These are phyloP conservation scores for Delichon dasypus DNA, from an alignment of 2,797 vertebrate species.

Conservation along the genomic window DNA sequence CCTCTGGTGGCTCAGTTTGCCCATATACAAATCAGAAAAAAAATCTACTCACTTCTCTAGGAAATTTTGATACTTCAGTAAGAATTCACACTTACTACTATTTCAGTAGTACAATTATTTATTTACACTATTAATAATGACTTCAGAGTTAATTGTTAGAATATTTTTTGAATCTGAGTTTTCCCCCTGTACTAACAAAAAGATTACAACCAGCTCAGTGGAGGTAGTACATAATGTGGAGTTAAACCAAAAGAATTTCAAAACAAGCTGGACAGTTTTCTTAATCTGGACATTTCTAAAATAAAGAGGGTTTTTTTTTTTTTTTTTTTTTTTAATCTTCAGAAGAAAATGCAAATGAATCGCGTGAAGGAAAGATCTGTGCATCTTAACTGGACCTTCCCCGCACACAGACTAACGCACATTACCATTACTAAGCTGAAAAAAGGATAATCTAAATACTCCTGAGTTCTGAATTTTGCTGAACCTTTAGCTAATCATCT, in stretches of 20 bases:
- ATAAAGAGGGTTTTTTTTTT: neutral
- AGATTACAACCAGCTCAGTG: neutral
- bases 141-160: neutral
- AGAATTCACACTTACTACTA: neutral
- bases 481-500: neutral
- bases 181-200: neutral
- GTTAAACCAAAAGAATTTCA: neutral
- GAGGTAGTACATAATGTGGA: neutral
- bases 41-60: neutral
- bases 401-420: neutral
- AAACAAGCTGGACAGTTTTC: neutral
- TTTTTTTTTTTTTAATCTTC: neutral
- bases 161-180: neutral
- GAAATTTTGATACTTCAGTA: neutral
- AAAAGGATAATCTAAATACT: neutral
- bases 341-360: neutral
- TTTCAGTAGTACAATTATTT: neutral
- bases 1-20: conserved; percentile 42
- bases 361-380: neutral
- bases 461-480: neutral
- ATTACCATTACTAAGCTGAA: neutral
- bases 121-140: neutral
- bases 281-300: neutral
- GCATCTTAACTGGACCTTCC: neutral
- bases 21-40: neutral